Percentiles rank a stretch among this genome's conserved stretches.
Conservation (phyloP, 2,113 vertebrate species). For the Saguinus midas region DNA sequence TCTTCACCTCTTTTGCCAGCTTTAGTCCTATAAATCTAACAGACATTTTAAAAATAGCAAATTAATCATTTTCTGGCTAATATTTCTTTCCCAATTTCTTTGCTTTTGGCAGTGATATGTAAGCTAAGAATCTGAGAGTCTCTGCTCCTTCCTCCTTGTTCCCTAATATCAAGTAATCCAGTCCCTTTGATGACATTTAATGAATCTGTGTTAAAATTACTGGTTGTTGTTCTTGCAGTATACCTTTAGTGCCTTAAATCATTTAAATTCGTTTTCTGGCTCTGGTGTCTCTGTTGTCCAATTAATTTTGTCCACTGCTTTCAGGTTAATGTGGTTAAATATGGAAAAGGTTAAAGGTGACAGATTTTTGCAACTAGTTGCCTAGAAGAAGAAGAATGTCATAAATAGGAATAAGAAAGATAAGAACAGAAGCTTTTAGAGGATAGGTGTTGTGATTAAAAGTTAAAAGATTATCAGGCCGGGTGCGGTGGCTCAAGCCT, state of each 20-base stretch:
- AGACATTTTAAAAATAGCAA: not conserved
- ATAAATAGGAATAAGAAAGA: constrained; percentile 3
- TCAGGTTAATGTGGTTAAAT: constrained; percentile 13
- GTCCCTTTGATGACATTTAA: not conserved
- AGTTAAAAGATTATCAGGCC: not conserved
- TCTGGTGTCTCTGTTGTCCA: not conserved
- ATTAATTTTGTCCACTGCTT: constrained; percentile 21
- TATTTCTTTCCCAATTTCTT: not conserved
- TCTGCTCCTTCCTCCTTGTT: not conserved
- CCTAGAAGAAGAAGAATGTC: not conserved
- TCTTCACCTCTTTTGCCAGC: not conserved
- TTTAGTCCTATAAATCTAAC: not conserved
- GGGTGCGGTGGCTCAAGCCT: no score
- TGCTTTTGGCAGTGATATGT: not conserved
- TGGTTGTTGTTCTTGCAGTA: not conserved
- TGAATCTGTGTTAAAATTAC: not conserved
- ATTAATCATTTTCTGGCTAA: not conserved
- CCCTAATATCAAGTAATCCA: not conserved
- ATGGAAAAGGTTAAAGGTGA: not conserved
- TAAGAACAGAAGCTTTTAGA: not conserved
- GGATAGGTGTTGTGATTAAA: not conserved
- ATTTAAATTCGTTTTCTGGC: not conserved
- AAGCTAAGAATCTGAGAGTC: not conserved
- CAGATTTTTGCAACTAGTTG: not conserved
- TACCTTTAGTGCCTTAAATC: not conserved